Evolutionary conservation across 1,140 invertebrate species (phyloP), one percentile per base, ranked within the genome.

Genomic region (Chrysoperla carnea): DNA sequence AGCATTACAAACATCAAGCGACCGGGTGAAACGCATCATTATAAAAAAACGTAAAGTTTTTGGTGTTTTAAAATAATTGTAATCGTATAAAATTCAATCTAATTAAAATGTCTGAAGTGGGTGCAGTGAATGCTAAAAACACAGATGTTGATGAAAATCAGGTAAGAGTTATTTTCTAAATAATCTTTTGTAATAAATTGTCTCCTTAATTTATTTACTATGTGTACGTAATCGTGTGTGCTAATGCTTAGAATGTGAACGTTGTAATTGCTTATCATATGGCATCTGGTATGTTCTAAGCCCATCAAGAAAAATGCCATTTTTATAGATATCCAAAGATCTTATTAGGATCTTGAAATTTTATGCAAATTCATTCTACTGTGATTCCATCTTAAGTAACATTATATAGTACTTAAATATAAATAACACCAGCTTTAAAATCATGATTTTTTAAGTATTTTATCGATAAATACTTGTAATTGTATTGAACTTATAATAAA

Each of bases 61-160:
- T 51, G 51, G 48, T 46, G 44, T 47, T 43, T 50, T 43, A 41
- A 50, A 31, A 46, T 45, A 36, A 44, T 45, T 46, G 46, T 45
- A 42, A 48, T 47, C 48, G 46, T 46, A 44, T 43, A 48, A 44
- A 46, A 47, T 3, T 23, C 2, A 23, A 3, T 29, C 47, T 38
- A 40, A 17, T 46, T 42, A 60, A 60, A 55, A 61, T 61, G 59
- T 61, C 59, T 33, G 59, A 61, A 50, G 52, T 56, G 13, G 58
- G 60, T 37, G 47, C 54, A 43, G 52, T 57, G 17, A 57, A 53
- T 48, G 52, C 55, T 35, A 58, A 58, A 45, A 59, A 56, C 50
- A 43, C 55, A 35, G 48, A 49, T 28, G 52, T 44, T 43, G 59
- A 61, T 45, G 59, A 61, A 52, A 53, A 36, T 48, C 54, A 57